Evolutionary conservation across 2,888 invertebrate species (phyloP), one percentile per base, ranked within the genome.

Genomic region (Endomychus coccineus): DNA sequence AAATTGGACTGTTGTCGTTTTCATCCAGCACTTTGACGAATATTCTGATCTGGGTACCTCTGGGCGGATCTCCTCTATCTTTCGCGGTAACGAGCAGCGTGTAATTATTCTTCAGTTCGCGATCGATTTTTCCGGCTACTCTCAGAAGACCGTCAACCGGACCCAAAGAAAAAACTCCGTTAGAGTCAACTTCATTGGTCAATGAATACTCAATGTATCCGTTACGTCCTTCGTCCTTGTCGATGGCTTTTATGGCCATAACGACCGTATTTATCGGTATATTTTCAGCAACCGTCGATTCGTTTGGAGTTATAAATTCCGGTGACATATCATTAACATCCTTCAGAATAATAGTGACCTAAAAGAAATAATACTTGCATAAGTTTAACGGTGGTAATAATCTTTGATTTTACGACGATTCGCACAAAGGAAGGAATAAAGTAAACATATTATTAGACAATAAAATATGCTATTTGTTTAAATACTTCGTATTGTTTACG

Each of bases 251-350:
- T 42, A 92, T 77, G 6, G 85, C 86, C 78, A 88, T 84, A 15
- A 92, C 80, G 23, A 91, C 83, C 2, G 89, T 87, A 59, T 90
- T 90, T 24, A 80, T 64, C 7, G 88, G 81, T 42, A 86, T 82
- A 65, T 91, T 91, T 70, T 92, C 92, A 41, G 80, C 73, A 10
- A 92, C 78, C 21, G 80, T 69, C 17, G 89, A 86, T 56, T 79
- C 77, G 57, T 85, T 84, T 13, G 83, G 74, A 3, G 87, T 82
- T 45, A 83, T 74, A 66, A 94, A 90, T 57, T 80, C 80, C 3
- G 94, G 94, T 21, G 84, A 78, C 74, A 88, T 83, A 63, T 95
- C 94, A 68, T 95, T 94, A 44, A 90, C 84, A 66, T 95, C 94
- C 59, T 85, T 80, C 34, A 95, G 71, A 43, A 82, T 78, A 47